Percentiles rank a stretch among this genome's conserved stretches.
phyloP scores from a whole-genome alignment of 2,888 invertebrate species.

The Hofmannophila pseudospretella region DNA sequence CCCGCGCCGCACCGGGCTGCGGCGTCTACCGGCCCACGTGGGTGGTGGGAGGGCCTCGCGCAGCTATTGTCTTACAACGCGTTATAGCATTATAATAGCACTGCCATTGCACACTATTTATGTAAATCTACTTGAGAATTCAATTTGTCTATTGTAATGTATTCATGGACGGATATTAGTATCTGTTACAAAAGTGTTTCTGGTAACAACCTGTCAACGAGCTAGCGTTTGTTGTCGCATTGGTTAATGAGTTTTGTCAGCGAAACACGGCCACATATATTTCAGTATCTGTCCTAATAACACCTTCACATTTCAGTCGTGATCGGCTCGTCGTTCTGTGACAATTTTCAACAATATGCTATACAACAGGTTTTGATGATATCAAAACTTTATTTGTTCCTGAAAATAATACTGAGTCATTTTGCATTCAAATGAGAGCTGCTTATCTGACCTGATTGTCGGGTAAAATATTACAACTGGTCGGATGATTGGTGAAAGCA shows the following conservation, averaged over 20 bases:
- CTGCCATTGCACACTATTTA: conserved; percentile 71
- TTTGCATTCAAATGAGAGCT: no score
- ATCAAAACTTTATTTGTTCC: no score
- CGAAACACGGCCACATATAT: conserved; percentile 1
- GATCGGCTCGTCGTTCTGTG: no score
- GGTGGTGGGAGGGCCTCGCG: conserved; percentile 64
- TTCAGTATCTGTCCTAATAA: no score
- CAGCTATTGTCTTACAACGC: conserved; percentile 70
- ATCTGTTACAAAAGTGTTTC: conserved; percentile 42
- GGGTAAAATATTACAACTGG: conserved; percentile 32
- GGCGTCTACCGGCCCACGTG: conserved; percentile 52
- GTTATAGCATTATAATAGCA: conserved; percentile 68
- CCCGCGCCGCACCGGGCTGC: conserved; percentile 35
- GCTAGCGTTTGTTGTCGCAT: conserved; percentile 26
- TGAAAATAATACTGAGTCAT: no score
- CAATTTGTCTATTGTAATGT: conserved; percentile 67
- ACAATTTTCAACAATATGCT: no score
- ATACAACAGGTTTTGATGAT: no score
- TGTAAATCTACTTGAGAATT: conserved; percentile 71
- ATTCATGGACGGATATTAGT: conserved; percentile 59
- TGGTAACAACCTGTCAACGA: conserved; percentile 50
- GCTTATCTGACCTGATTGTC: conserved; percentile 24
- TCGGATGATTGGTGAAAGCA: conserved; percentile 35
- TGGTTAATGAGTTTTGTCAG: conserved; percentile 21
- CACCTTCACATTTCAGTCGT: no score